A percentile compares a stretch with the other conserved stretches of the same genome.
phyloP scores from a whole-genome alignment of 2,888 invertebrate genomes.

The Lasius fuliginosus region DNA sequence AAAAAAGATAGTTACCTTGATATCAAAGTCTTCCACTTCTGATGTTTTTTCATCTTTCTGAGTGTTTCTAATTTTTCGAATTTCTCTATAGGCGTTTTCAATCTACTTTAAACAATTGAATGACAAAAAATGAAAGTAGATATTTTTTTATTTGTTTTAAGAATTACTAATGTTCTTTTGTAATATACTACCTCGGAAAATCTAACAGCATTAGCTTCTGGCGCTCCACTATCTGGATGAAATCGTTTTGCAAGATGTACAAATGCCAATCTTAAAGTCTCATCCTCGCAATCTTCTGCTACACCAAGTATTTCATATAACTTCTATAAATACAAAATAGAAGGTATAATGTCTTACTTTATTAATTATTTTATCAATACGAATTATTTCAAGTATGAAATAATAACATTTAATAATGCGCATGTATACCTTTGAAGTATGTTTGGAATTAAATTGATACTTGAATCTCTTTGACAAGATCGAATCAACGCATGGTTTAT shows the following conservation, averaged over 20 bases:
- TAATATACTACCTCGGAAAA: conserved; percentile 89
- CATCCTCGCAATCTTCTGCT: conserved; percentile 90
- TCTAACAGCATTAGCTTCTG: conserved; percentile 91
- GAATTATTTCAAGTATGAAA: not conserved
- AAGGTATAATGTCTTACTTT: not conserved
- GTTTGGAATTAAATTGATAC: conserved; percentile 35
- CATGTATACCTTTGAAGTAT: not conserved
- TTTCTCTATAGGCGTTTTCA: conserved; percentile 91
- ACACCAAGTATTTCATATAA: conserved; percentile 91
- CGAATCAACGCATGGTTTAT: conserved; percentile 24
- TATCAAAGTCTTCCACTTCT: conserved; percentile 89
- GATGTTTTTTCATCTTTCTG: conserved; percentile 87
- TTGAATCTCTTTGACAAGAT: conserved; percentile 53
- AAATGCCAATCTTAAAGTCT: conserved; percentile 91
- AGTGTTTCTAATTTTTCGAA: conserved; percentile 74
- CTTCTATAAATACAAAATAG: conserved; percentile 87
- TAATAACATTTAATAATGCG: not conserved
- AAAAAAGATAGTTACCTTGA: conserved; percentile 86
- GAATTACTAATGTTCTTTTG: not conserved
- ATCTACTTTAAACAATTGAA: conserved; percentile 84
- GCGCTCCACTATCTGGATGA: conserved; percentile 94
- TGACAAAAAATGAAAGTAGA: not conserved
- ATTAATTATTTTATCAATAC: not conserved
- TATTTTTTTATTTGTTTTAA: not conserved
- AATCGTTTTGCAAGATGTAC: conserved; percentile 92